Conservation (phyloP, 2,888 invertebrate species). For the Heteropelma amictum region DNA sequence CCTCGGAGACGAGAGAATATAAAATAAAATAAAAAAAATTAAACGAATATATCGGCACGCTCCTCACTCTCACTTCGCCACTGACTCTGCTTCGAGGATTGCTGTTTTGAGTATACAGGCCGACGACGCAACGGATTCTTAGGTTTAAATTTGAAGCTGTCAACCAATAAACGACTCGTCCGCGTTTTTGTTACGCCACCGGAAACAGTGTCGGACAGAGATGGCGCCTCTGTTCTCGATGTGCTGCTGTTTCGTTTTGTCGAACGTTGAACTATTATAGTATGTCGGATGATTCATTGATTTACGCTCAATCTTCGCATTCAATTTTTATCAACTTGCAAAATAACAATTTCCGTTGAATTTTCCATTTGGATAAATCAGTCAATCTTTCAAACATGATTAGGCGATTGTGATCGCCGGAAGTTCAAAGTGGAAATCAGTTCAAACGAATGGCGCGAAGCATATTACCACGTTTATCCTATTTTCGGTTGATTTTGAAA, state of each 20-base stretch:
- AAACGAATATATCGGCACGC: neutral
- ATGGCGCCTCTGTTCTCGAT: slow-evolving; percentile 12
- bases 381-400: neutral
- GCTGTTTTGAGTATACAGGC: slow-evolving; percentile 61
- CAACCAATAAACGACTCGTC: slow-evolving; percentile 39
- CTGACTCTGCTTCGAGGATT: slow-evolving; percentile 59
- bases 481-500: neutral
- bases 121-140: slow-evolving; percentile 53
- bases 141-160: slow-evolving; percentile 51
- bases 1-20: neutral
- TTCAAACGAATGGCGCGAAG: slow-evolving; percentile 40
- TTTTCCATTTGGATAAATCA: too few relatives aligned
- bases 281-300: too few relatives aligned
- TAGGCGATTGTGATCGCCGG: slow-evolving; percentile 5
- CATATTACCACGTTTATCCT: neutral
- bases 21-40: slow-evolving; percentile 5
- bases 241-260: neutral
- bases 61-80: slow-evolving; percentile 10
- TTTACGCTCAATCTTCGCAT: too few relatives aligned
- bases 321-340: too few relatives aligned
- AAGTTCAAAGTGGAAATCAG: neutral
- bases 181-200: slow-evolving; percentile 34
- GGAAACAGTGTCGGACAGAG: slow-evolving; percentile 9
- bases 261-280: too few relatives aligned
- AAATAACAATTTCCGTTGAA: too few relatives aligned